Percentiles rank a stretch among this genome's conserved stretches.
Conservation (phyloP, 2,888 invertebrate species). For the Boloria selene region DNA sequence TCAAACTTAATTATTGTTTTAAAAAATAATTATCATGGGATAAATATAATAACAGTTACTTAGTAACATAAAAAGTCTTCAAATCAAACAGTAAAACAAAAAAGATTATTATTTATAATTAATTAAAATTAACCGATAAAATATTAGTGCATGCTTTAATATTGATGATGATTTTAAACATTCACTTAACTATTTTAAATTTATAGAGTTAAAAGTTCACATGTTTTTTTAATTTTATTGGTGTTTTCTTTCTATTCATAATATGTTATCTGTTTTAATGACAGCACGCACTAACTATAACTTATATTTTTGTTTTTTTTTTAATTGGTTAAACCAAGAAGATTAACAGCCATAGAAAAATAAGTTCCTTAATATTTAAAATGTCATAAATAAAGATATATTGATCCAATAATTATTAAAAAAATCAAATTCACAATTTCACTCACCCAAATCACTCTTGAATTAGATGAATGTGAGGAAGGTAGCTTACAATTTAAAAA, state of each 20-base stretch:
- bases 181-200: too few species aligned
- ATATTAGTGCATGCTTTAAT: background rate
- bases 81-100: too few species aligned
- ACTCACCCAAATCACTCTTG: slow-evolving; percentile 27
- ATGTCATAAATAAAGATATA: slow-evolving; percentile 25
- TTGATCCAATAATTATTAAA: slow-evolving; percentile 23
- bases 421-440: slow-evolving; percentile 38
- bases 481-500: slow-evolving; percentile 28
- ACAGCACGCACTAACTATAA: background rate
- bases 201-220: too few species aligned
- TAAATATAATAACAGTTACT: too few species aligned
- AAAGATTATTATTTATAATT: background rate
- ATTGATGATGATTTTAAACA: too few species aligned
- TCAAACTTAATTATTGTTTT: background rate
- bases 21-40: too few species aligned
- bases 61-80: too few species aligned
- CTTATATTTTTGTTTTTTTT: background rate
- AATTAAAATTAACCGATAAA: background rate
- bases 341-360: slow-evolving; percentile 39
- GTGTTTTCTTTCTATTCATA: background rate
- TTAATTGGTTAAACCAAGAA: slow-evolving; percentile 22
- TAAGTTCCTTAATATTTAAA: slow-evolving; percentile 25
- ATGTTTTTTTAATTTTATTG: background rate
- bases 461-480: slow-evolving; percentile 13
- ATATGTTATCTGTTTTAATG: background rate